Conservation (phyloP, 2,113 vertebrate genomes). For the Otolemur garnettii region DNA sequence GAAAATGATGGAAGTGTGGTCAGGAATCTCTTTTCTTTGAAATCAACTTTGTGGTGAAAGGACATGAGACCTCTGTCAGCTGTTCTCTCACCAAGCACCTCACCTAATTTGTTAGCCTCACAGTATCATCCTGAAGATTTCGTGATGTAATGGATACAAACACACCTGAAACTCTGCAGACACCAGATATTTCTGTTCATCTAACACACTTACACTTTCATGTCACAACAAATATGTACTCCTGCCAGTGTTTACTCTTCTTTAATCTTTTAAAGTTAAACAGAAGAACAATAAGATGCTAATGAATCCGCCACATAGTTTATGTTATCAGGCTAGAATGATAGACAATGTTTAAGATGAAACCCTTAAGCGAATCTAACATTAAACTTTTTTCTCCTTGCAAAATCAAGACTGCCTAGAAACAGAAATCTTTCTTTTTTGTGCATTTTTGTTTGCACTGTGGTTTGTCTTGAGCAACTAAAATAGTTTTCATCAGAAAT, state of each 20-base stretch:
- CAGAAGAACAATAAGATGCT: background rate
- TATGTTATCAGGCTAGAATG: too few relatives aligned
- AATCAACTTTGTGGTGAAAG: background rate
- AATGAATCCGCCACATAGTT: background rate
- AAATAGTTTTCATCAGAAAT: constrained; percentile 6
- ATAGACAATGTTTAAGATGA: background rate
- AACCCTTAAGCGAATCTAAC: background rate
- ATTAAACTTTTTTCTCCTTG: background rate
- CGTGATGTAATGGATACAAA: background rate
- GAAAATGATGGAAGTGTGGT: background rate
- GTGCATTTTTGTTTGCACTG: background rate
- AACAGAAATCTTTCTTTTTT: background rate
- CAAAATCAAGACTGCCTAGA: background rate
- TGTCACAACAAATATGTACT: background rate
- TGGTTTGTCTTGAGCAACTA: background rate
- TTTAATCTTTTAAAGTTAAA: constrained; percentile 32
- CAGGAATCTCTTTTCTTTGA: background rate
- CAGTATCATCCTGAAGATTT: background rate
- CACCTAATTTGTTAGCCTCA: background rate
- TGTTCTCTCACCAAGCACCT: background rate
- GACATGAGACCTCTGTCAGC: background rate
- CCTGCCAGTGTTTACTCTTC: background rate
- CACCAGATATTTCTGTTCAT: background rate
- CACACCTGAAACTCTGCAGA: background rate
- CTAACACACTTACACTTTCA: background rate